These are phyloP conservation scores for Taenioides sp. DNA, from an alignment of 2,797 vertebrate species.

Conservation along the genomic window DNA sequence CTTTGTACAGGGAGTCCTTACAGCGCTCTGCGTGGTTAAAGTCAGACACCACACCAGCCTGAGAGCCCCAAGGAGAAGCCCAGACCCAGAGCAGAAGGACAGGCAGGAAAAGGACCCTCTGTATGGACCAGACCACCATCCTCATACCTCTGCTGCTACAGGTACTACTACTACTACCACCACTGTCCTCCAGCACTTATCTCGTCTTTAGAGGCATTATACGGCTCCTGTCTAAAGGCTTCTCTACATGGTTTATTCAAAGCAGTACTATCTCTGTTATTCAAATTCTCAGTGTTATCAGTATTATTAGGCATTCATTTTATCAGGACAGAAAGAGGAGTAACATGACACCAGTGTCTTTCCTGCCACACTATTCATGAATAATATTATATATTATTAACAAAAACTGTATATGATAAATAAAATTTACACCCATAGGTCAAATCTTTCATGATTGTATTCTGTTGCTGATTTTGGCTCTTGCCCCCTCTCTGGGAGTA, in stretches of 20 bases:
- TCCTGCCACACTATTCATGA: neutral
- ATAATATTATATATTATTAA: no score
- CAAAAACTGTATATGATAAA: no score
- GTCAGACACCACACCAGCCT: conserved; percentile 65
- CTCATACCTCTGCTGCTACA: conserved; percentile 2
- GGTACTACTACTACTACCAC: conserved; percentile 15
- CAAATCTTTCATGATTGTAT: no score
- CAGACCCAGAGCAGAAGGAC: conserved; percentile 19
- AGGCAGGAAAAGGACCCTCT: neutral
- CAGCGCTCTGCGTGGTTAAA: conserved; percentile 72
- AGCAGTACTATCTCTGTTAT: conserved; percentile 21
- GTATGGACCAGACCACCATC: conserved; percentile 31
- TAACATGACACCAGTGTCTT: neutral
- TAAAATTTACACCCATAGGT: no score
- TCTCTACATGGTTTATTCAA: conserved; percentile 52
- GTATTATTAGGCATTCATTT: neutral
- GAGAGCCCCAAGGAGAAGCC: conserved; percentile 22
- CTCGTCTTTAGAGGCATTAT: no score
- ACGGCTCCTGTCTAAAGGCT: no score
- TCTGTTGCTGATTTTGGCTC: no score
- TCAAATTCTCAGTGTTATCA: conserved; percentile 55
- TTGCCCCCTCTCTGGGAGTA: no score
- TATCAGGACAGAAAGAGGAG: neutral
- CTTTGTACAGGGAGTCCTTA: conserved; percentile 76
- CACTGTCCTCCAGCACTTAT: conserved; percentile 15